Evolutionary conservation across 2,888 invertebrate genomes (phyloP).

Genomic region (Rhagonycha lutea): DNA sequence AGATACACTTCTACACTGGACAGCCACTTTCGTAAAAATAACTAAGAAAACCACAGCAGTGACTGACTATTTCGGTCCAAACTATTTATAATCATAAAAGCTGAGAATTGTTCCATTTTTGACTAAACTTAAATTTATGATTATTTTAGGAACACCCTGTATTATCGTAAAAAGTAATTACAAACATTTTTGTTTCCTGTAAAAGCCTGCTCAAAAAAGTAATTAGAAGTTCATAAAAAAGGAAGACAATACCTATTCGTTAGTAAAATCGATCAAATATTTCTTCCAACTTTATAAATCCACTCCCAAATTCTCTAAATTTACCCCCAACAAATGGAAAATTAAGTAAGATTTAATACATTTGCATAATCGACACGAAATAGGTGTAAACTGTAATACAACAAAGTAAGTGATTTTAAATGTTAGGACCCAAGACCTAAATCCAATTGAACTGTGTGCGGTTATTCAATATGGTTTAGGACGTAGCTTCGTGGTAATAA

Average conservation of each 20-base stretch:
- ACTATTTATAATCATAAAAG: slow-evolving; percentile 22
- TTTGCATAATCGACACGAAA: not conserved
- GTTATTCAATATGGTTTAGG: too few species aligned
- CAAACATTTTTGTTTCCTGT: not conserved
- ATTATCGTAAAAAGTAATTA: not conserved
- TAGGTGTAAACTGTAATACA: not conserved
- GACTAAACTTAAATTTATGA: not conserved
- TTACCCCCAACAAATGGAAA: not conserved
- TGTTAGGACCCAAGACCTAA: not conserved
- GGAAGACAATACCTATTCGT: not conserved
- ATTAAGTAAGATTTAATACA: not conserved
- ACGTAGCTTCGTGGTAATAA: not conserved
- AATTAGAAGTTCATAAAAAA: not conserved
- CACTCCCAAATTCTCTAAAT: not conserved
- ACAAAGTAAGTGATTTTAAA: not conserved
- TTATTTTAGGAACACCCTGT: not conserved
- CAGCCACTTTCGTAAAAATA: slow-evolving; percentile 24
- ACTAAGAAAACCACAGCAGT: slow-evolving; percentile 20
- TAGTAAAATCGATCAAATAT: not conserved
- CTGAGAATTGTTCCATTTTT: slow-evolving; percentile 14
- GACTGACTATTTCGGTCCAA: slow-evolving; percentile 20
- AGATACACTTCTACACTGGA: not conserved
- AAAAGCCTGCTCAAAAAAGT: not conserved
- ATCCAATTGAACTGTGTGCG: not conserved
- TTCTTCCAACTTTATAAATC: not conserved